Base-by-base conservation (phyloP, 2,797 vertebrate genomes). In the Hybognathus amarus region DNA sequence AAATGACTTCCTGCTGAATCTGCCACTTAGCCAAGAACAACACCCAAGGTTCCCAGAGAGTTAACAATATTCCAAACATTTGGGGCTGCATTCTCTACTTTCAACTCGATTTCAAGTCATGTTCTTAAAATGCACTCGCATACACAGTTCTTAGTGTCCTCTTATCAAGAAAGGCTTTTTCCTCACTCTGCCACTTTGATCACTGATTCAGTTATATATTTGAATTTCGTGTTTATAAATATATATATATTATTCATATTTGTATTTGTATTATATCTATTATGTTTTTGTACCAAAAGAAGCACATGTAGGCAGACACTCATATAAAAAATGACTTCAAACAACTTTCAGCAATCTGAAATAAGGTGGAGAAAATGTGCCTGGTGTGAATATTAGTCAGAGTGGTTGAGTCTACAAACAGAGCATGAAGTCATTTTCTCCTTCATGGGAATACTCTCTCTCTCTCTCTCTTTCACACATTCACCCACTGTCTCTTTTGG, bases 21-120 rank as follows among this genome's bases (percentile, higher is more conserved):
- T 68, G 67, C 75, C 70, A 71, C 61, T 67, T 54, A 68, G 83
- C 81, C 75, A 87, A 88, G 79, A 85, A 30, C 63, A 85, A 87
- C 71, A 83, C 64, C 87, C 79, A 80, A 74, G 54, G 78, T 83
- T 83, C 63, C 73, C 40, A 10, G 59, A 71, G 68, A 78, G 85
- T 87, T 78, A 83, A 84, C 83, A 86, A 83, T 83, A 75, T 85
- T 84, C 22, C 47, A 85, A 86, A 88, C 77, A 88, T 84, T 77
- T 36, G 67, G 73, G 38, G 18, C 70, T 80, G 30, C 27, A 66
- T 40, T 78, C 68, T 83, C 24, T 63, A 82, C 54, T 81, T 78
- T 77, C 38, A 73, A 61, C 40, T 47, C 4, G 15, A 47, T 47
- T 45, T 45, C 52, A 67, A 68, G 17, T 40, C 47, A 81, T 42